Percentiles rank a stretch among this genome's conserved stretches.
Conservation (phyloP, 30 jellyfish, hydroid and myxozoan genomes). For the Phacellophora camtschatica region DNA sequence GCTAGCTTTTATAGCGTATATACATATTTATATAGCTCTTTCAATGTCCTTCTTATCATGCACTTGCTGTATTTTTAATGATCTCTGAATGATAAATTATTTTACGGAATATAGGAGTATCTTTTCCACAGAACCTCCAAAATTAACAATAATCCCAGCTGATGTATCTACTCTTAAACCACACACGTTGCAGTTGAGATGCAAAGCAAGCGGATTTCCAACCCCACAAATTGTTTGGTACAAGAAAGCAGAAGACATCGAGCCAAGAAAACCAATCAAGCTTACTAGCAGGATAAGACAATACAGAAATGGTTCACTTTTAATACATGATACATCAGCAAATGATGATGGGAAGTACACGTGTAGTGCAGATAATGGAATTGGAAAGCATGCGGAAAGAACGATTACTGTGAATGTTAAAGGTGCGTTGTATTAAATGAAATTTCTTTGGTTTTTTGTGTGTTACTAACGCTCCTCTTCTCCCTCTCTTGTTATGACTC, state of each 20-base stretch:
- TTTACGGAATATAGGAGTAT: no score
- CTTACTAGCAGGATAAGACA: constrained; percentile 63
- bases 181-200: constrained; percentile 26
- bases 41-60: no score
- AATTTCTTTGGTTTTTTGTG: not conserved
- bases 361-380: constrained; percentile 77
- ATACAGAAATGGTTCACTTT: constrained; percentile 72
- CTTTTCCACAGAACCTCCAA: constrained; percentile 33
- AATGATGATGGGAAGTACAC: constrained; percentile 75
- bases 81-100: no score
- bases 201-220: constrained; percentile 90
- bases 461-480: not conserved
- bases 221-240: constrained; percentile 92
- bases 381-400: constrained; percentile 59
- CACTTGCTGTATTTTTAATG: no score
- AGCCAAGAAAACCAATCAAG: constrained; percentile 5
- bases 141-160: constrained; percentile 35
- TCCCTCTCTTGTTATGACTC: not conserved
- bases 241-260: constrained; percentile 18
- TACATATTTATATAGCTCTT: no score
- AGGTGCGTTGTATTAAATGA: constrained; percentile 49
- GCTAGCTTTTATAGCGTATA: no score
- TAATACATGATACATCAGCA: constrained; percentile 45
- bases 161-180: constrained; percentile 71
- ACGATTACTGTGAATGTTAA: constrained; percentile 54